Base-by-base conservation (phyloP, 2,888 invertebrate genomes). In the Oscheius sp. region DNA sequence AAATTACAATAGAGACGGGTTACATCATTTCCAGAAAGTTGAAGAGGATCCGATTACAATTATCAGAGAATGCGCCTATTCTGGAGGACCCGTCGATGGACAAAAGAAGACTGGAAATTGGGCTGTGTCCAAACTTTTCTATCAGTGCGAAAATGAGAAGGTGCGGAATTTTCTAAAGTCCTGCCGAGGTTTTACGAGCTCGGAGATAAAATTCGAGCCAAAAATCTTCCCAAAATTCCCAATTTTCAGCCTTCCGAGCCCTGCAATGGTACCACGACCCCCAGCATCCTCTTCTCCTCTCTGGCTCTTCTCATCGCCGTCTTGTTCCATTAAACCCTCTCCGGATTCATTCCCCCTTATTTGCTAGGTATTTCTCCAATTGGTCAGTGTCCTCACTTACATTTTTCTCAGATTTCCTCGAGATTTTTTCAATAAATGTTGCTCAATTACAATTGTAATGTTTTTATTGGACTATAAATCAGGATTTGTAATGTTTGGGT, bases 121-220 rank as follows among this genome's bases (percentile, higher is more conserved):
- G 59, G 86, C 80, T 46, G 82, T 87, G 63, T 75, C 76, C 45
- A 69, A 86, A 41, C 80, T 77, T 77, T 81, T 81, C 75, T 90
- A 90, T 79, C 90, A 88, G 73, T 89, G 89, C 82, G 91, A 74
- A 29, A 85, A 86, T 63, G 77, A 72, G 6, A 52, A 25, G n/a
- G 66, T 66, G 9, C 6, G 63, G n/a, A n/a, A n/a, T n/a, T 61
- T n/a, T 7, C 6, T n/a, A 13, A 55, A 21, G 13, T 12, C 13
- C 13, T 43, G 45, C 45, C 45, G n/a, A n/a, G n/a, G n/a, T n/a
- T n/a, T n/a, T n/a, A n/a, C n/a, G n/a, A n/a, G n/a, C n/a, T n/a
- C n/a, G n/a, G n/a, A n/a, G n/a, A n/a, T n/a, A n/a, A n/a, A n/a
- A n/a, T n/a, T n/a, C n/a, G n/a, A 16, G 45, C 45, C 45, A 12